A percentile compares a stretch with the other conserved stretches of the same genome.
Conservation (phyloP, 2,888 invertebrate genomes). For the Brachyopa scutellaris region DNA sequence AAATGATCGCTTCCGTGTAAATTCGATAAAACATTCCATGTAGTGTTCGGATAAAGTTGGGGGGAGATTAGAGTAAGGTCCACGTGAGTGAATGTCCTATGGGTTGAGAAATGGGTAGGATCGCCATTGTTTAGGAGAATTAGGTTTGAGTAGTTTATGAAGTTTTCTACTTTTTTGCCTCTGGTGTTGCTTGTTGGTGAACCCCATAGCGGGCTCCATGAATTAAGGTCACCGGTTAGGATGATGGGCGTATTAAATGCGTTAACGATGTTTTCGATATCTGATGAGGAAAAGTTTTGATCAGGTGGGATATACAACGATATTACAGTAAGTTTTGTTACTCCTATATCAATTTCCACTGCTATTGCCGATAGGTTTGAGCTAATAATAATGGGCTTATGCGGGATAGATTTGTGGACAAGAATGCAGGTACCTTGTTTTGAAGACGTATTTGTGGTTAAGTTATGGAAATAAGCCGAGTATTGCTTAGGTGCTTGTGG, state of each 20-base stretch:
- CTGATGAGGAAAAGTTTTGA: not conserved
- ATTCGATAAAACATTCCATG: not conserved
- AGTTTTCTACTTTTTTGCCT: slow-evolving; percentile 1
- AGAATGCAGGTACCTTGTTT: slow-evolving; percentile 5
- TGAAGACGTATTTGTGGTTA: no score
- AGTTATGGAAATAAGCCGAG: no score
- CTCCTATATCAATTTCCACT: not conserved
- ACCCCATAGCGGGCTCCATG: slow-evolving; percentile 15
- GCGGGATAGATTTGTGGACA: slow-evolving; percentile 27
- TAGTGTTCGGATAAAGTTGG: not conserved
- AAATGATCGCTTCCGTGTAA: no score
- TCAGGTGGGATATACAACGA: slow-evolving; percentile 16
- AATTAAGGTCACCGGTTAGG: slow-evolving; percentile 23
- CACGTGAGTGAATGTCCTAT: not conserved
- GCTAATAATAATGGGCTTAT: not conserved
- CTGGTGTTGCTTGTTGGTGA: slow-evolving; percentile 1
- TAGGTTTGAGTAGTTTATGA: not conserved
- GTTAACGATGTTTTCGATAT: not conserved
- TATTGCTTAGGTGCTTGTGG: no score
- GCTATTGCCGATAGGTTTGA: not conserved
- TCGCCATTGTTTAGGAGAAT: slow-evolving; percentile 15
- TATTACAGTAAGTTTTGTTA: slow-evolving; percentile 5
- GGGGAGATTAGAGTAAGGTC: not conserved
- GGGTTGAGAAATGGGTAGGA: slow-evolving; percentile 32
- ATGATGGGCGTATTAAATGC: not conserved